Evolutionary conservation across 1,140 invertebrate genomes (phyloP), one percentile per base, ranked within the genome.

Genomic region (Lethocerus indicus): DNA sequence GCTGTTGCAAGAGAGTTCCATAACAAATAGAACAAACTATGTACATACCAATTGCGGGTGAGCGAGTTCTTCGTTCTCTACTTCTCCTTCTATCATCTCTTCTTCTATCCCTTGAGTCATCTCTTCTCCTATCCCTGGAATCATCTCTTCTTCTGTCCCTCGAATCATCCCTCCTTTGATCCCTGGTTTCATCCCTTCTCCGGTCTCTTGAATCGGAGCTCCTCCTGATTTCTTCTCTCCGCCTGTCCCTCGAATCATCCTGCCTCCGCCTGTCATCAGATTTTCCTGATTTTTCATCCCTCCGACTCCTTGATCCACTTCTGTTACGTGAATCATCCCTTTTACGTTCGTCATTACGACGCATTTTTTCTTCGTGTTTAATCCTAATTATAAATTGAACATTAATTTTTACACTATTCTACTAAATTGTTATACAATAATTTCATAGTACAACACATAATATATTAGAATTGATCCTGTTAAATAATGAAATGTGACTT

Each of bases 31-130:
- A n/a, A n/a, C n/a, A n/a, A n/a, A n/a, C n/a, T n/a, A n/a, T n/a
- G n/a, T n/a, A n/a, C n/a, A n/a, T n/a, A n/a, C n/a, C n/a, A n/a
- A n/a, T n/a, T n/a, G n/a, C n/a, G 9, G 29, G 46, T 9, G 46
- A 47, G 20, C 46, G 20, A 23, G 29, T 47, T 16, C 46, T 47
- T 40, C 52, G 51, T 48, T 62, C 61, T 45, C 58, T 57, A 26
- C 57, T 60, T 28, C 45, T 47, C 18, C 48, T 45, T 54, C 49
- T 52, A 32, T 45, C 47, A 42, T 53, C 49, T 54, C 53, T 47
- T 45, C 42, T 27, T 43, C 18, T 13, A 13, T 41, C n/a, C 20
- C 39, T 41, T 18, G 39, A 13, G 14, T 21, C 20, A 3, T 14
- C 12, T 24, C n/a, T n/a, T n/a, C n/a, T n/a, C n/a, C n/a, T n/a